Evolutionary conservation across 2,113 vertebrate species (phyloP), one percentile per base, ranked within the genome.

Genomic region (Pomatorhinus ruficollis): DNA sequence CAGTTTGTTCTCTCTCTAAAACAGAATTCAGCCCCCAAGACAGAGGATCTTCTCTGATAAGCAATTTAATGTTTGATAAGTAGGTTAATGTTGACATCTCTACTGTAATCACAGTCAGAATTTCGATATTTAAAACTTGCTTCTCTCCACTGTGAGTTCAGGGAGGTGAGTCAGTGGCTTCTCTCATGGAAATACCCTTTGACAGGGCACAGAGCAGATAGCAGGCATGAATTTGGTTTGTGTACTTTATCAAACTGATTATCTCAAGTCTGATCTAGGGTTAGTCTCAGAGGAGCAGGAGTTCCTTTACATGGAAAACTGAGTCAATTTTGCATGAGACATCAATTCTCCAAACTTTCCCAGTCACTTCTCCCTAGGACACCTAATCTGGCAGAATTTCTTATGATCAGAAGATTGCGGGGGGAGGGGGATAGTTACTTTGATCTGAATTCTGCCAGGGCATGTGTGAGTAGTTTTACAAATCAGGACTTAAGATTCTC

Each of bases 401-500:
- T 69, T 94, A 61, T 18, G 37, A 94, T 83, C n/a, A 80, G 70
- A 86, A 90, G 88, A 45, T 4, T 69, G 66, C 45, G 4, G n/a
- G 49, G 65, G 5, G 37, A 15, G 28, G 30, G 54, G 66, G 5
- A 27, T 57, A 63, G 18, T 74, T 86, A 56, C 76, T 96, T 95
- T 95, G 83, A 95, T 95, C 80, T 95, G 80, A 71, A 75, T 90
- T 93, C 86, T 95, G 83, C 89, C 80, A 75, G 80, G 76, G 68
- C 95, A 70, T 59, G 80, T 94, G 57, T 80, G 68, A 92, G 39
- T 44, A 88, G 70, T 80, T 90, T 76, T 93, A 79, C 53, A 90
- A 96, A 92, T 83, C 63, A 92, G 78, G 66, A 53, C 56, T 60
- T 65, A n/a, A 60, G 45, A 27, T 89, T 96, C 95, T 95, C 94